Evolutionary conservation across 2,888 invertebrate genomes (phyloP).

Genomic region (Blera fallax): DNA sequence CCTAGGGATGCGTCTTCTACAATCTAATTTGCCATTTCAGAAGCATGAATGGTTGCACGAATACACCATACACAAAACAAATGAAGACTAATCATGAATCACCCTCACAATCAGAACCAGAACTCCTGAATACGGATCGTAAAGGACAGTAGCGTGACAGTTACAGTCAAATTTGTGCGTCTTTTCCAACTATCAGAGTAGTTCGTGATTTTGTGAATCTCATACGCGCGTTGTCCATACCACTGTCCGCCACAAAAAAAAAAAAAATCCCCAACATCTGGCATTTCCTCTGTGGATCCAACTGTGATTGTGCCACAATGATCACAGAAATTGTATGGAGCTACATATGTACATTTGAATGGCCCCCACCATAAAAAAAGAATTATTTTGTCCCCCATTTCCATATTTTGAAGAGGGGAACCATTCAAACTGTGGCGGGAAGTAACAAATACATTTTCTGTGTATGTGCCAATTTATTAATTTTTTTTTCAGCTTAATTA

Average conservation of each 20-base stretch:
- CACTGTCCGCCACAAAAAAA: background rate
- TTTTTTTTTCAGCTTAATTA: constrained; percentile 50
- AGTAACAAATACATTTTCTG: constrained; percentile 2
- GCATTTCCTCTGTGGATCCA: constrained; percentile 7
- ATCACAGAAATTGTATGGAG: background rate
- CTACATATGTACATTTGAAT: background rate
- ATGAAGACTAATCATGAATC: too few relatives aligned
- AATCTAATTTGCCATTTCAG: too few relatives aligned
- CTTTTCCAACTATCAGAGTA: background rate
- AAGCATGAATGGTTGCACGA: too few relatives aligned
- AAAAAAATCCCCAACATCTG: background rate
- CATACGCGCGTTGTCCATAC: background rate
- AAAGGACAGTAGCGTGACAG: too few relatives aligned
- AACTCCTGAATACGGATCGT: too few relatives aligned
- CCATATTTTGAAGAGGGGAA: constrained; percentile 20
- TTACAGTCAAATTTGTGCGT: background rate
- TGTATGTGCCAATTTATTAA: constrained; percentile 51
- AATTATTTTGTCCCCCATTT: constrained; percentile 35
- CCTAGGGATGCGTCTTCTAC: too few relatives aligned
- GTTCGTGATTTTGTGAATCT: background rate
- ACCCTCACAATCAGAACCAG: too few relatives aligned
- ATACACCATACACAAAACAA: too few relatives aligned
- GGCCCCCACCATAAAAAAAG: background rate
- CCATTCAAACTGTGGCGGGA: constrained; percentile 33
- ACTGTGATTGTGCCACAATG: background rate